Evolutionary conservation across 2,113 vertebrate genomes (phyloP).

Genomic region (Myodes glareolus): DNA sequence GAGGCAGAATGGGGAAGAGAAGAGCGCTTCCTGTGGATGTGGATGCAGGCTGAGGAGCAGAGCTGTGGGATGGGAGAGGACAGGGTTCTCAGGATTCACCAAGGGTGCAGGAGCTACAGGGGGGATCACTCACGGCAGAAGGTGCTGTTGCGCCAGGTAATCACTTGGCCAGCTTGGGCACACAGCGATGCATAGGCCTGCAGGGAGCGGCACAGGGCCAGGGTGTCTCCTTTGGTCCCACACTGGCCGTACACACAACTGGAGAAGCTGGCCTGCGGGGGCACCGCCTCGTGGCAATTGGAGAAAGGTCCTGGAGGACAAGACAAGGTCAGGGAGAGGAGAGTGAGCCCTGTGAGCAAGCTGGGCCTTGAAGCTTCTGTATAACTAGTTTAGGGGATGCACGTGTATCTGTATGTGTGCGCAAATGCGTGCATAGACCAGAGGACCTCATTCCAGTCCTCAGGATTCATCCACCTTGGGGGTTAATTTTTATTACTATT

Average conservation of each 20-base stretch:
- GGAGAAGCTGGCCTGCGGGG: conserved; percentile 82
- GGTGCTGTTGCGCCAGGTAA: conserved; percentile 88
- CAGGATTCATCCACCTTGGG: background rate
- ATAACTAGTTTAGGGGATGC: background rate
- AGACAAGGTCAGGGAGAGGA: background rate
- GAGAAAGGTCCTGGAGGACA: conserved; percentile 87
- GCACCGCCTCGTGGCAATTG: conserved; percentile 85
- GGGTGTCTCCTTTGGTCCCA: conserved; percentile 84
- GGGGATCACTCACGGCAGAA: conserved; percentile 89
- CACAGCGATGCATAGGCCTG: conserved; percentile 91
- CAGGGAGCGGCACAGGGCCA: conserved; percentile 89
- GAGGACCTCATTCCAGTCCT: background rate
- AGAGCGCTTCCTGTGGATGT: rapidly evolving
- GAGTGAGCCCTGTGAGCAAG: background rate
- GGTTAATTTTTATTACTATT: background rate
- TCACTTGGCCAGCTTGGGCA: conserved; percentile 83
- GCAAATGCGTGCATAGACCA: too few relatives aligned
- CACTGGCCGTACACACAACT: conserved; percentile 91
- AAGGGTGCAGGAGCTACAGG: rapidly evolving
- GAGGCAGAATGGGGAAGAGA: background rate
- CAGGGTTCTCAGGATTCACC: background rate
- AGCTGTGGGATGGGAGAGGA: background rate
- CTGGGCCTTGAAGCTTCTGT: background rate
- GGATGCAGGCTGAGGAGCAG: background rate
- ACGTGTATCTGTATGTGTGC: background rate